These are phyloP conservation scores for Drosophila orosa DNA, from an alignment of 1,140 invertebrate species.

Conservation along the genomic window DNA sequence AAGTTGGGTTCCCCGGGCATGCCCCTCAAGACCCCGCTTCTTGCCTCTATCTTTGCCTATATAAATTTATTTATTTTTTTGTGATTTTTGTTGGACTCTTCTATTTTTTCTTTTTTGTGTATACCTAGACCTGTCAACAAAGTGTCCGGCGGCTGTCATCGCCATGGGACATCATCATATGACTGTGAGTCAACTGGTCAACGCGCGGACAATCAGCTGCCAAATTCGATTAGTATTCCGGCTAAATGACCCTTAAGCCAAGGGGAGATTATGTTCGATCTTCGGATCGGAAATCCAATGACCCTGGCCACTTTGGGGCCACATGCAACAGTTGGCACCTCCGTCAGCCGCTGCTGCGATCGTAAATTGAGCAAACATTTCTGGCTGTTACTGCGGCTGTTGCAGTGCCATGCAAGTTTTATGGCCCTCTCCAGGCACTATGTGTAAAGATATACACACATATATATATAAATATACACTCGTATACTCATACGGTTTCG, in stretches of 20 bases:
- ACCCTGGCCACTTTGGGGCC: slow-evolving; percentile 38
- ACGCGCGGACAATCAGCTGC: slow-evolving; percentile 62
- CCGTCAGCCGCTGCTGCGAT: slow-evolving; percentile 51
- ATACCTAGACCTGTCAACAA: slow-evolving; percentile 51
- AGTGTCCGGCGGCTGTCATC: slow-evolving; percentile 48
- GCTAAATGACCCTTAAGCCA: not conserved
- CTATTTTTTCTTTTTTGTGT: slow-evolving; percentile 1
- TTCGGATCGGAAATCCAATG: slow-evolving; percentile 26
- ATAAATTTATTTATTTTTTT: not conserved
- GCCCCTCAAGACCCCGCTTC: not conserved
- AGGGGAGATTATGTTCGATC: slow-evolving; percentile 31
- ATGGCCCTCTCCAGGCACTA: slow-evolving; percentile 63
- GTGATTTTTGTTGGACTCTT: slow-evolving; percentile 1
- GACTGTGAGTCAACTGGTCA: slow-evolving; percentile 55
- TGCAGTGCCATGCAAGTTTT: slow-evolving; percentile 78
- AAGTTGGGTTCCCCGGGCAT: slow-evolving; percentile 43
- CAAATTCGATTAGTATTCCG: slow-evolving; percentile 56
- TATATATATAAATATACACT: not conserved
- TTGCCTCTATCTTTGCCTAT: not conserved
- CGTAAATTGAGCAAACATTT: slow-evolving; percentile 78
- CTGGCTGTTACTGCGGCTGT: slow-evolving; percentile 53
- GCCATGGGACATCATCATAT: slow-evolving; percentile 64
- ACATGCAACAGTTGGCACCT: slow-evolving; percentile 49
- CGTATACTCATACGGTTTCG: not conserved
- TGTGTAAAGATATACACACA: slow-evolving; percentile 12